A percentile compares a stretch with the other conserved stretches of the same genome.
Evolutionary conservation across 2,113 vertebrate genomes (phyloP).

Genomic region (Scolopax mira): DNA sequence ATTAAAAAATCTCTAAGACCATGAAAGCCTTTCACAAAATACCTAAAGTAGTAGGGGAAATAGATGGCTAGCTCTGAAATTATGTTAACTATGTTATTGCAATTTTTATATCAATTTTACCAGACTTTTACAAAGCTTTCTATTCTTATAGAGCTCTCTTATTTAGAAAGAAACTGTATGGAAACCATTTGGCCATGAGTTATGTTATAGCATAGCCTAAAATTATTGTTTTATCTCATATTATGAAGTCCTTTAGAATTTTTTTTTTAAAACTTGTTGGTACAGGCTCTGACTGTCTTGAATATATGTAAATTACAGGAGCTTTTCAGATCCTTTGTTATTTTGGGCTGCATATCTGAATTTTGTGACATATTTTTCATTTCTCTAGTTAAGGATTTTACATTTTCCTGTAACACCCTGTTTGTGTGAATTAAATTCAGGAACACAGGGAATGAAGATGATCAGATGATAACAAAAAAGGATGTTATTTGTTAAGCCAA

Average conservation of each 20-base stretch:
- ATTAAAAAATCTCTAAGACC: not conserved
- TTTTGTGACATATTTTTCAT: conserved; percentile 23
- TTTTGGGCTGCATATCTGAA: conserved; percentile 11
- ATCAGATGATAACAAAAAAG: not conserved
- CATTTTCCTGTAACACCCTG: not conserved
- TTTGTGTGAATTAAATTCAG: conserved; percentile 14
- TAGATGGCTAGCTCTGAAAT: not conserved
- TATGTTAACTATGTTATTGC: not conserved
- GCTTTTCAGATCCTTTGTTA: conserved; percentile 1
- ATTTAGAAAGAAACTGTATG: conserved; percentile 21
- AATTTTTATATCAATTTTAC: conserved; percentile 13
- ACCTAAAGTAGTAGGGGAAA: conserved; percentile 16
- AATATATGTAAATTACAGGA: not conserved
- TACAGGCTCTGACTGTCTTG: not conserved
- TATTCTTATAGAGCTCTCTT: not conserved
- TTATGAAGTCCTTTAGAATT: not conserved
- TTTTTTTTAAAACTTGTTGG: not conserved
- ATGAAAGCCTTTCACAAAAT: not conserved
- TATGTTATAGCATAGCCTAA: not conserved
- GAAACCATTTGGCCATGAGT: conserved; percentile 39
- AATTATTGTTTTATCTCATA: conserved; percentile 52
- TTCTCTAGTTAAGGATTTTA: conserved; percentile 32
- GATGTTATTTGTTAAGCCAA: not conserved
- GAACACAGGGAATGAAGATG: not conserved
- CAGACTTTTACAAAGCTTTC: conserved; percentile 9